phyloP scores from a whole-genome alignment of 92 coral and sea anemone genomes.

The Porites divaricata region DNA sequence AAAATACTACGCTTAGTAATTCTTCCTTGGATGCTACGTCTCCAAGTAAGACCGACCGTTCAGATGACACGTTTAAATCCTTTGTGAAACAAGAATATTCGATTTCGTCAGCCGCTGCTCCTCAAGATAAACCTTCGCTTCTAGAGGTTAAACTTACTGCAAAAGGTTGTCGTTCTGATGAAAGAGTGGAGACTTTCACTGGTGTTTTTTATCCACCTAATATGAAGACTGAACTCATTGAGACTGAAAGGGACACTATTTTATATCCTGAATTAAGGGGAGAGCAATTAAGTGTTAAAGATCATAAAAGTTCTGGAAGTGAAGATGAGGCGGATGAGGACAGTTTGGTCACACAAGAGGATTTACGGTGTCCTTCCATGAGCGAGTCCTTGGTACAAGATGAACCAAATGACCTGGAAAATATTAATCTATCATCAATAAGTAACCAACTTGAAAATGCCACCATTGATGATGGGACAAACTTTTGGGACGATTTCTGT shows the following conservation, averaged over 20 bases:
- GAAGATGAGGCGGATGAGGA: background rate
- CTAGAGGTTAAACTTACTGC: background rate
- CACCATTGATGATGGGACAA: conserved; percentile 1
- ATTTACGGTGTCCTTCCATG: background rate
- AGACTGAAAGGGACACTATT: background rate
- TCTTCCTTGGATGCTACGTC: background rate
- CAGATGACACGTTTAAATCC: conserved; percentile 1
- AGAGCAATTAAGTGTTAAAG: background rate
- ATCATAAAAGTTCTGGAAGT: background rate
- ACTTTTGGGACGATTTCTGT: conserved; percentile 2
- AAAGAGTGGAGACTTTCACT: background rate
- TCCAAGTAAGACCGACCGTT: background rate
- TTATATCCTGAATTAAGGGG: background rate
- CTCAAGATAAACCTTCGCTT: background rate
- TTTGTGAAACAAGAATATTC: background rate
- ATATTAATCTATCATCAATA: conserved; percentile 10
- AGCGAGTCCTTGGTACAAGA: background rate
- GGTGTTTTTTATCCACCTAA: background rate
- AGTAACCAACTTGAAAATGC: conserved; percentile 32
- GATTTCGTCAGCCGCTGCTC: background rate
- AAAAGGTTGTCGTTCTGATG: background rate
- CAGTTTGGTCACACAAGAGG: background rate
- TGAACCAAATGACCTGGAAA: background rate
- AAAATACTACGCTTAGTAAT: background rate
- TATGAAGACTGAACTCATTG: background rate